These are phyloP conservation scores for Coremacera marginata DNA, from an alignment of 2,888 invertebrate species.

Conservation along the genomic window DNA sequence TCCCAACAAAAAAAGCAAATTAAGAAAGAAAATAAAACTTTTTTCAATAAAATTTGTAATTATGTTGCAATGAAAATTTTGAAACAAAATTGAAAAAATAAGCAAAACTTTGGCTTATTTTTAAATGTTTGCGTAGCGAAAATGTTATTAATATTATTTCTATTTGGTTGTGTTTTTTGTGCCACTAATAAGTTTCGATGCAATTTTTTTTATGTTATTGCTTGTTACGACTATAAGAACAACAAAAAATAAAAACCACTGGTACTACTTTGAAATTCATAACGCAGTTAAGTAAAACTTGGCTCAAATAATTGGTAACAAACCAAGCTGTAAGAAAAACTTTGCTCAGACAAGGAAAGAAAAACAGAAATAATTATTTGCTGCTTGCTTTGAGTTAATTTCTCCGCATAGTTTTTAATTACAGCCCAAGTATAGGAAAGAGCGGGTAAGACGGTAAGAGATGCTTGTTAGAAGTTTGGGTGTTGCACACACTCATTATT, in stretches of 20 bases:
- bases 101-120: too few relatives aligned
- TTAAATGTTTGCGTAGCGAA: too few relatives aligned
- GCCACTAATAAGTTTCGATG: background rate
- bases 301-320: background rate
- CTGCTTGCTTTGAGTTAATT: background rate
- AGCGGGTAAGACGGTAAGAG: background rate
- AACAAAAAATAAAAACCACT: background rate
- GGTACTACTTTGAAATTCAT: constrained; percentile 2
- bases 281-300: background rate
- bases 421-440: background rate
- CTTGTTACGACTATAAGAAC: background rate
- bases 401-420: constrained; percentile 1
- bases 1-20: too few relatives aligned
- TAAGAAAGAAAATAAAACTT: too few relatives aligned
- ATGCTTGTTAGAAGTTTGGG: too few relatives aligned
- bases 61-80: too few relatives aligned
- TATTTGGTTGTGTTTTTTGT: background rate
- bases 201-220: background rate
- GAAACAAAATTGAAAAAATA: too few relatives aligned
- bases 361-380: background rate
- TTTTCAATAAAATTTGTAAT: too few relatives aligned
- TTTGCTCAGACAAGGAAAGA: background rate
- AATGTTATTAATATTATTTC: too few relatives aligned
- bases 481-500: too few relatives aligned
- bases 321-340: constrained; percentile 4